Evolutionary conservation across 2,888 invertebrate species (phyloP), one percentile per base, ranked within the genome.

Genomic region (Thecophora atra): DNA sequence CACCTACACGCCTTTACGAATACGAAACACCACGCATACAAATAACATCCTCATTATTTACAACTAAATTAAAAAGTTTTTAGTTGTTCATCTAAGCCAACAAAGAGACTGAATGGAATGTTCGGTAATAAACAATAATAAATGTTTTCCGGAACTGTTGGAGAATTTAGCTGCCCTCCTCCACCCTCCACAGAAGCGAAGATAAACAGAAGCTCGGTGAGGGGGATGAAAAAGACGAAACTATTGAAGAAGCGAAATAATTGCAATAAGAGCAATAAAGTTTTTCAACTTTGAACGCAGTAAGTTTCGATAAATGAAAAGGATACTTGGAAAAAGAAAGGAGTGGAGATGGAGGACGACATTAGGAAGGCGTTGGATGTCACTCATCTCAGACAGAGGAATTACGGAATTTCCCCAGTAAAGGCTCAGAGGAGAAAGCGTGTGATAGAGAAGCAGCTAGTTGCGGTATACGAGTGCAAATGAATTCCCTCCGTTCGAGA

Each of bases 231-330:
- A 70, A 37, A 2, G 30, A 17, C 17, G 19, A 63, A 70, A 63
- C 51, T 30, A 63, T 52, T 52, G 52, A 70, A 58, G 17, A 37
- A 52, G 52, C 17, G 63, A 51, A 70, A 51, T 70, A 70, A 70
- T 63, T 52, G 62, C 62, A 51, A n/a, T n/a, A 62, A 52, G 63
- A 63, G 62, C 70, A 70, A 70, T 70, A 70, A 70, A 70, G 62
- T 70, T 70, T 51, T 52, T 63, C 51, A 70, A 70, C 21, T 51
- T 52, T 63, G 62, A 70, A 70, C 21, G 62, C 62, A 58, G 24
- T 28, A 58, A 70, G 62, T 63, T 70, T 70, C 52, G 63, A 24
- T 37, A 52, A 62, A 51, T 47, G 47, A 44, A 62, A 17, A n/a
- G n/a, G n/a, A n/a, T n/a, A n/a, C n/a, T 26, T 13, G n/a, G 28